Evolutionary conservation across 2,797 vertebrate species (phyloP).

Genomic region (Ctenopoma multispine): DNA sequence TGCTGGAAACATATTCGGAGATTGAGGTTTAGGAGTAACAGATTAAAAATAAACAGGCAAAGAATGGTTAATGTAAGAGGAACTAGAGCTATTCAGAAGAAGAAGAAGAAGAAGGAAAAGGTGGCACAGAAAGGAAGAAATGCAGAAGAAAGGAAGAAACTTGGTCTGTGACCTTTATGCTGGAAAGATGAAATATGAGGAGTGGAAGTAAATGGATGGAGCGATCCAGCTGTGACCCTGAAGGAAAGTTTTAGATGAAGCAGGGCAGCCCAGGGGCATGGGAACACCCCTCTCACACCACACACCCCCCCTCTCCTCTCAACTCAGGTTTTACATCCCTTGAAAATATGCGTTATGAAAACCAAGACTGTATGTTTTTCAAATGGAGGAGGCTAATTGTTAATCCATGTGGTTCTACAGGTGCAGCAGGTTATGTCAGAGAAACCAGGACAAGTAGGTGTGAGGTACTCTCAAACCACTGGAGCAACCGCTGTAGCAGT

Average conservation of each 20-base stretch:
- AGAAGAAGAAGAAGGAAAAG: constrained; percentile 5
- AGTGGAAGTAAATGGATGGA: constrained; percentile 55
- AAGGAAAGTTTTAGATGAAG: constrained; percentile 50
- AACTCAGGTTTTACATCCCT: constrained; percentile 21
- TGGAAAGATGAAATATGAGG: constrained; percentile 48
- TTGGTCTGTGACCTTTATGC: constrained; percentile 25
- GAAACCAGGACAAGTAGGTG: constrained; percentile 48
- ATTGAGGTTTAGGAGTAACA: constrained; percentile 4
- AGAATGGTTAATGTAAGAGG: constrained; percentile 7
- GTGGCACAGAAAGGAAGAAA: not conserved
- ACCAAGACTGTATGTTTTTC: constrained; percentile 58
- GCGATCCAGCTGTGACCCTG: constrained; percentile 68
- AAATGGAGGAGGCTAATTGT: constrained; percentile 43
- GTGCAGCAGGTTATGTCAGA: constrained; percentile 62
- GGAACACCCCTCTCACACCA: constrained; percentile 42
- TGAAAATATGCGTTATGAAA: constrained; percentile 57
- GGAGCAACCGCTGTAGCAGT: constrained; percentile 7
- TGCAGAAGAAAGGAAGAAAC: constrained; percentile 27
- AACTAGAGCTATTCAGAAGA: not conserved
- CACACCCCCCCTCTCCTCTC: not conserved
- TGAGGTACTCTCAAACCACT: constrained; percentile 15
- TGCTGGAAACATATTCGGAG: not conserved
- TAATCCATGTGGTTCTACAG: constrained; percentile 54
- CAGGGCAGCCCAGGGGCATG: constrained; percentile 58
- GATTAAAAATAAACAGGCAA: constrained; percentile 11